phyloP scores from a whole-genome alignment of 2,797 vertebrate species.

The Enteromius afrohamiltoni region DNA sequence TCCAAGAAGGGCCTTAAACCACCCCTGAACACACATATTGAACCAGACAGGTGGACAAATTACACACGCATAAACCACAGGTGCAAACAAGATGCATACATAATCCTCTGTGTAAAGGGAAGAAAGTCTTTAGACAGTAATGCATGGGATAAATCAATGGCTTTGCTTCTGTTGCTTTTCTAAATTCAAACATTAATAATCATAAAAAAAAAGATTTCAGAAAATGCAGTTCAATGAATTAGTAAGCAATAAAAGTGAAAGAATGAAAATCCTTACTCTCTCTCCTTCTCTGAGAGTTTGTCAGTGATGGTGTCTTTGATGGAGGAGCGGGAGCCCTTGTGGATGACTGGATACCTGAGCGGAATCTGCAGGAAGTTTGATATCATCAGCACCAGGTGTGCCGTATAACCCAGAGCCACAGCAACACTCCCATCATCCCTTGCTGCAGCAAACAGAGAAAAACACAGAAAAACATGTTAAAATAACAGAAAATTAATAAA shows the following conservation, averaged over 20 bases:
- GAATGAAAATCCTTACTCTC: slow-evolving; percentile 84
- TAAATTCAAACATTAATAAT: not conserved
- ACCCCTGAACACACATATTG: not conserved
- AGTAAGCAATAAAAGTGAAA: not conserved
- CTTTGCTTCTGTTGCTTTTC: not conserved
- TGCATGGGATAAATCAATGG: slow-evolving; percentile 7
- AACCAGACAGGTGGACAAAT: slow-evolving; percentile 47
- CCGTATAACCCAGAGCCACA: slow-evolving; percentile 95
- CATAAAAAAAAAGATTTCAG: not conserved
- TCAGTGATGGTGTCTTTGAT: slow-evolving; percentile 99
- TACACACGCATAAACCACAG: slow-evolving; percentile 12
- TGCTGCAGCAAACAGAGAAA: slow-evolving; percentile 73
- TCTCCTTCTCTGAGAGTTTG: slow-evolving; percentile 93
- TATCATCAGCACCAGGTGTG: slow-evolving; percentile 97
- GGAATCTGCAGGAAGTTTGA: slow-evolving; percentile 97
- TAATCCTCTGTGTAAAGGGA: not conserved
- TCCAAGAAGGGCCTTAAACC: slow-evolving; percentile 32
- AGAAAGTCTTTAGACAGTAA: not conserved
- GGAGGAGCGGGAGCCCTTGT: slow-evolving; percentile 94
- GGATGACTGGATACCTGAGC: slow-evolving; percentile 94
- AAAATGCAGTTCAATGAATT: not conserved
- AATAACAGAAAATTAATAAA: not conserved
- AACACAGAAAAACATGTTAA: not conserved
- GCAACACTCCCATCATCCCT: slow-evolving; percentile 97
- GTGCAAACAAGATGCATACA: slow-evolving; percentile 18